A percentile compares a stretch with the other conserved stretches of the same genome.
Conservation (phyloP, 1,140 invertebrate species). For the Bombus picipes region DNA sequence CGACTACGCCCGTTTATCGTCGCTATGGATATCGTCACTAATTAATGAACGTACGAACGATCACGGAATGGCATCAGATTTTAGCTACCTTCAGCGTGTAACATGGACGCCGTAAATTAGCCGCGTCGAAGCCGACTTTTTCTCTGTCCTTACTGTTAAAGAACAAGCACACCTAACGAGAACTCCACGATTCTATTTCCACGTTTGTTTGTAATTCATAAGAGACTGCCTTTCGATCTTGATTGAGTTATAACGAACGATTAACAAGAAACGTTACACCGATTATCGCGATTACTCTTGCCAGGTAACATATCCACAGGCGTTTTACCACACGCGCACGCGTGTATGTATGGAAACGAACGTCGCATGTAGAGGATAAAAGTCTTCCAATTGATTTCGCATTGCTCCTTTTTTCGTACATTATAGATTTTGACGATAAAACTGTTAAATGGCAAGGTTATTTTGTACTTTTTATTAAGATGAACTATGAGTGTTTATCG, state of each 20-base stretch:
- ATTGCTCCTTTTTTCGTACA: neutral
- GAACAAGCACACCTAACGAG: constrained; percentile 12
- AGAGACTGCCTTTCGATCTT: neutral
- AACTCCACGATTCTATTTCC: constrained; percentile 42
- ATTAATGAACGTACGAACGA: neutral
- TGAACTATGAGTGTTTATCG: neutral
- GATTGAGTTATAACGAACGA: constrained; percentile 58
- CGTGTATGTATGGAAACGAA: neutral
- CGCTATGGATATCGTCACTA: neutral
- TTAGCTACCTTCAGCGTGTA: neutral
- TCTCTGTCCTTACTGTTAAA: neutral
- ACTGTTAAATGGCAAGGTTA: neutral
- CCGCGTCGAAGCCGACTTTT: constrained; percentile 4
- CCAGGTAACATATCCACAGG: neutral
- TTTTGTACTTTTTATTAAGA: neutral
- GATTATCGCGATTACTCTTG: constrained; percentile 50
- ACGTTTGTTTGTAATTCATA: constrained; percentile 49
- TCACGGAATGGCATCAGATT: neutral
- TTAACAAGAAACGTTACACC: constrained; percentile 51
- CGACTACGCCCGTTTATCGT: constrained; percentile 11
- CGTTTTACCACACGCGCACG: neutral
- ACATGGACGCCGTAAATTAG: constrained; percentile 5
- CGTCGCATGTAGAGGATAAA: neutral
- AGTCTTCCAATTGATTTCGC: neutral
- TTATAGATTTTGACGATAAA: neutral